Evolutionary conservation across 2,797 vertebrate genomes (phyloP).

Genomic region (Artibeus jamaicensis): DNA sequence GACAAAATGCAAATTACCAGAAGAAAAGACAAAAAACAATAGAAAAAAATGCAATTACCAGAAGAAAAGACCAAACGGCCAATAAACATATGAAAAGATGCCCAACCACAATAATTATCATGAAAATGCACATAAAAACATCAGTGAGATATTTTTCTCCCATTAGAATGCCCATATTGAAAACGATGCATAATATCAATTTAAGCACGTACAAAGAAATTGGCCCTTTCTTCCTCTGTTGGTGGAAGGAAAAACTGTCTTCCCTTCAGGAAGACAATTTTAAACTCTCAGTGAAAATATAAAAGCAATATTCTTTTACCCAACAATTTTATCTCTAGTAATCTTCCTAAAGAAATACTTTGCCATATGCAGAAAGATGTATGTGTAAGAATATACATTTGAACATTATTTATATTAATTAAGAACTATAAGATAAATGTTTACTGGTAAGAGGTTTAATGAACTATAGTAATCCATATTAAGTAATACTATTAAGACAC

Average conservation of each 20-base stretch:
- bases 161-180: neutral
- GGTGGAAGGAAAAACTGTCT: neutral
- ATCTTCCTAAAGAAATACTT: neutral
- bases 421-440: neutral
- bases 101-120: neutral
- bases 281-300: neutral
- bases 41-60: neutral
- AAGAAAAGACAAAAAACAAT: neutral
- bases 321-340: neutral
- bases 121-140: neutral
- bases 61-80: neutral
- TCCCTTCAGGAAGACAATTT: neutral
- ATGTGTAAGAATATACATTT: neutral
- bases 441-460: neutral
- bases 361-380: neutral
- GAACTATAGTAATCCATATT: neutral
- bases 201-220: neutral
- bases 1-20: no score
- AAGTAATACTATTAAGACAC: neutral
- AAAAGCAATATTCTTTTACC: neutral
- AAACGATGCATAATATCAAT: neutral
- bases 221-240: neutral
- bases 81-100: slow-evolving; percentile 27
- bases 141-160: neutral
- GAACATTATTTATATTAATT: neutral